phyloP scores from a whole-genome alignment of 2,888 invertebrate genomes.

The Epirrhoe tristata region DNA sequence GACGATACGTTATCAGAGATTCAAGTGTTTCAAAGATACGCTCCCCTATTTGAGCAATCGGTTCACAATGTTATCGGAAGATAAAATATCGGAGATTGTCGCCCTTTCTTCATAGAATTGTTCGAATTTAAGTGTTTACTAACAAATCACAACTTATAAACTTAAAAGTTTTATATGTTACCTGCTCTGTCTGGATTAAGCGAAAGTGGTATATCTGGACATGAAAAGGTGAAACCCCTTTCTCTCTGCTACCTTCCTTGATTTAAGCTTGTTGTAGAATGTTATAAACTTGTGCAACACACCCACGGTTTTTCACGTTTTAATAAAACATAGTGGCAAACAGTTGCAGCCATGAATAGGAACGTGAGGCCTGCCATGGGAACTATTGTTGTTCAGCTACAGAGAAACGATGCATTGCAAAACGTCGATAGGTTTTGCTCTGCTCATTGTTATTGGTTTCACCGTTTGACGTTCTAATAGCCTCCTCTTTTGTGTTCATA shows the following conservation, averaged over 20 bases:
- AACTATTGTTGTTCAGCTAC: constrained; percentile 60
- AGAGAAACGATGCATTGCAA: constrained; percentile 60
- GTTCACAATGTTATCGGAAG: constrained; percentile 49
- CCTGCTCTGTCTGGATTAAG: constrained; percentile 21
- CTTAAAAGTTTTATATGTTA: constrained; percentile 5
- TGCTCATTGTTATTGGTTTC: constrained; percentile 65
- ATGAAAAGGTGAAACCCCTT: constrained; percentile 28
- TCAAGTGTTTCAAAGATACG: constrained; percentile 46
- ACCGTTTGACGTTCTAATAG: constrained; percentile 56
- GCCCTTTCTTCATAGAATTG: constrained; percentile 11
- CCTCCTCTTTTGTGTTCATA: constrained; percentile 39
- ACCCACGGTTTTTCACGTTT: constrained; percentile 32
- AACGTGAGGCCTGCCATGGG: constrained; percentile 62
- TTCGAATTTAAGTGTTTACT: constrained; percentile 15
- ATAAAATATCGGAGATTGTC: constrained; percentile 34
- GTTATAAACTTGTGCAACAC: constrained; percentile 29
- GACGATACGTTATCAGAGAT: constrained; percentile 50
- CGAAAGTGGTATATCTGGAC: constrained; percentile 30
- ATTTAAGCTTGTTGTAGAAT: constrained; percentile 30
- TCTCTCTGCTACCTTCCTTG: constrained; percentile 33
- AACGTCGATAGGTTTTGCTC: constrained; percentile 66
- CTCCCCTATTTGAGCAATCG: constrained; percentile 48
- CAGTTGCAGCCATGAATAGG: constrained; percentile 42
- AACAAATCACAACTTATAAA: background rate
- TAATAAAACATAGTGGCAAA: constrained; percentile 39